These are phyloP conservation scores for Gnathonemus echidnorhynchus DNA, from an alignment of 2,113 vertebrate genomes.

Conservation along the genomic window DNA sequence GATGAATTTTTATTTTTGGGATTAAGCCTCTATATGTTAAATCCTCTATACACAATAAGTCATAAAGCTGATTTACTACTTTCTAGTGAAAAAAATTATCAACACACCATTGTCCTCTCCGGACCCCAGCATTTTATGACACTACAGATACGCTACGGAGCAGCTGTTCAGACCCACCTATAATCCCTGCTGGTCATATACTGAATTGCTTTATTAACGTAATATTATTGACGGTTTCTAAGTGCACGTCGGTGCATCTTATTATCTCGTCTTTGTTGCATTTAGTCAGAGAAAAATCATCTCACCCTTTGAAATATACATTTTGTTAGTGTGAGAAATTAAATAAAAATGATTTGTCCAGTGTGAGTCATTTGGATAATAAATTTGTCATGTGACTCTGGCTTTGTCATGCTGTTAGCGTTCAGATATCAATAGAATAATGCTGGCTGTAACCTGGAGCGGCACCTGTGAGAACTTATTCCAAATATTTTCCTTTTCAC, in stretches of 20 bases:
- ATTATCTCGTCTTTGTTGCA: slow-evolving; percentile 37
- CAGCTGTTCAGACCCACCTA: slow-evolving; percentile 43
- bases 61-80: background rate
- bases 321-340: slow-evolving; percentile 13
- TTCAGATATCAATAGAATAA: slow-evolving; percentile 46
- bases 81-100: slow-evolving; percentile 18
- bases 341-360: slow-evolving; percentile 40
- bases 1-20: background rate
- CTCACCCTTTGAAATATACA: slow-evolving; percentile 37
- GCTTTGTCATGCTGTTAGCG: slow-evolving; percentile 39
- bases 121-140: slow-evolving; percentile 18
- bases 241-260: slow-evolving; percentile 35
- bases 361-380: slow-evolving; percentile 43
- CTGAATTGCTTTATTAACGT: slow-evolving; percentile 49
- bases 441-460: slow-evolving; percentile 49
- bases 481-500: slow-evolving; percentile 40
- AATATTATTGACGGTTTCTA: slow-evolving; percentile 46
- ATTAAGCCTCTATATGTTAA: background rate
- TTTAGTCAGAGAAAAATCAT: background rate
- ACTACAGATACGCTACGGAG: slow-evolving; percentile 37
- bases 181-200: slow-evolving; percentile 31
- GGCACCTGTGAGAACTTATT: slow-evolving; percentile 31
- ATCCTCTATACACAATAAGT: background rate
- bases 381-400: slow-evolving; percentile 44
- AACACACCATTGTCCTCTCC: slow-evolving; percentile 38